Conservation (phyloP, 1,140 invertebrate species). For the Zaprionus tsacasi region DNA sequence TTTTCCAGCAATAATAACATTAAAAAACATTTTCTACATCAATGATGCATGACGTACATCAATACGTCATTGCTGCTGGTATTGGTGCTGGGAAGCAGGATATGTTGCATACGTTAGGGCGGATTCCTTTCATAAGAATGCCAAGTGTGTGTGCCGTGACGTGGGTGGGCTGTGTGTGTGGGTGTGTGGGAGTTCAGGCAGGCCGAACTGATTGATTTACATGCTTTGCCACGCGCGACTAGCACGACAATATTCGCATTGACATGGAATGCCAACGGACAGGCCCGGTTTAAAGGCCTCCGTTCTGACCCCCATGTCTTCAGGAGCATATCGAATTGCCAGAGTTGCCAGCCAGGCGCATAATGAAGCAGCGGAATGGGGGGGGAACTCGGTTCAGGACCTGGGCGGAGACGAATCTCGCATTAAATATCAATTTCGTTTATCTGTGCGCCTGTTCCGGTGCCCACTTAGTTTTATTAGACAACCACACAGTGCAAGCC, state of each 20-base stretch:
- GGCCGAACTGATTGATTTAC: conserved; percentile 76
- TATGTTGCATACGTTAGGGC: conserved; percentile 56
- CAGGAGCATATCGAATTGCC: conserved; percentile 25
- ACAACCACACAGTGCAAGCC: conserved; percentile 54
- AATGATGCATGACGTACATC: conserved; percentile 79
- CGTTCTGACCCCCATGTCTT: too few relatives aligned
- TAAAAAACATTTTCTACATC: conserved; percentile 80
- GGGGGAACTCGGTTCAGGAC: background rate
- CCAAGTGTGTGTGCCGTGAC: background rate
- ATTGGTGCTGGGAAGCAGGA: conserved; percentile 5
- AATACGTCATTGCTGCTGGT: conserved; percentile 61
- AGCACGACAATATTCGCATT: conserved; percentile 53
- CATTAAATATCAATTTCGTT: conserved; percentile 82
- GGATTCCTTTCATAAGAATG: conserved; percentile 34
- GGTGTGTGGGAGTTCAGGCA: conserved; percentile 27
- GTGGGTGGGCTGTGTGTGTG: background rate
- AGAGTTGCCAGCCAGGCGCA: conserved; percentile 29
- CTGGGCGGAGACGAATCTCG: conserved; percentile 18
- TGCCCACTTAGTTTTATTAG: conserved; percentile 79
- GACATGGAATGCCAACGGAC: conserved; percentile 63
- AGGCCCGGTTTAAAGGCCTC: conserved; percentile 25
- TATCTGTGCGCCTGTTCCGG: conserved; percentile 60
- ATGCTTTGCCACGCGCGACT: conserved; percentile 67
- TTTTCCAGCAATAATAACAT: conserved; percentile 70
- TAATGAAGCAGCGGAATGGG: conserved; percentile 27